Conservation (phyloP, 2,797 vertebrate genomes). For the Rhinatrema bivittatum region DNA sequence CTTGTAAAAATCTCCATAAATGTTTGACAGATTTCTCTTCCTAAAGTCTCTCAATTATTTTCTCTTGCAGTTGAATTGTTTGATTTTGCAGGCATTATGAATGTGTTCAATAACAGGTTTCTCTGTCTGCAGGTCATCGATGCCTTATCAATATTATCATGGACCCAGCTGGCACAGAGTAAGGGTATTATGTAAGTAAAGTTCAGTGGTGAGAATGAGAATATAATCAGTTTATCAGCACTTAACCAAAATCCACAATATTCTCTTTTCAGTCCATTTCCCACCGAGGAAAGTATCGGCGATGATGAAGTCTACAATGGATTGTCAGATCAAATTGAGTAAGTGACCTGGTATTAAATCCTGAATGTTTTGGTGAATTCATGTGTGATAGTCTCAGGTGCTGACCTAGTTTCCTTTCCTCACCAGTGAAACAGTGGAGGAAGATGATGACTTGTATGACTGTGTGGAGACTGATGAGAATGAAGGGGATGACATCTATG, state of each 20-base stretch:
- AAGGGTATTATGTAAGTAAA: conserved; percentile 70
- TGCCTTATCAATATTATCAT: conserved; percentile 76
- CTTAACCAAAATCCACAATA: too few relatives aligned
- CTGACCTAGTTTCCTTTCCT: neutral
- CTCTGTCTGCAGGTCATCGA: conserved; percentile 64
- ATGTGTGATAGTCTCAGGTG: too few relatives aligned
- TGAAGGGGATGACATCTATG: conserved; percentile 82
- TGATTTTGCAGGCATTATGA: too few relatives aligned
- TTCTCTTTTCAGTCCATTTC: conserved; percentile 67
- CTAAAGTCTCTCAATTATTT: too few relatives aligned
- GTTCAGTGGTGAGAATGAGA: too few relatives aligned
- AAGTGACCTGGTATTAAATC: conserved; percentile 38
- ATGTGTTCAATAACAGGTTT: too few relatives aligned
- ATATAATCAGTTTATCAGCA: too few relatives aligned
- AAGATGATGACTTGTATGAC: conserved; percentile 87
- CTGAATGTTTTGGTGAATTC: too few relatives aligned
- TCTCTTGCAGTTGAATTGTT: too few relatives aligned
- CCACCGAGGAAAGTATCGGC: conserved; percentile 57
- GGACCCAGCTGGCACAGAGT: conserved; percentile 57
- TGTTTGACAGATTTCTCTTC: too few relatives aligned
- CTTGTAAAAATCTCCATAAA: too few relatives aligned
- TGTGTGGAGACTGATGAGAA: conserved; percentile 81
- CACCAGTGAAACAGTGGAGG: conserved; percentile 78
- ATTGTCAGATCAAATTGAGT: conserved; percentile 88
- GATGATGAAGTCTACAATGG: conserved; percentile 88